phyloP scores from a whole-genome alignment of 2,113 vertebrate genomes.

The Tapirus terrestris region DNA sequence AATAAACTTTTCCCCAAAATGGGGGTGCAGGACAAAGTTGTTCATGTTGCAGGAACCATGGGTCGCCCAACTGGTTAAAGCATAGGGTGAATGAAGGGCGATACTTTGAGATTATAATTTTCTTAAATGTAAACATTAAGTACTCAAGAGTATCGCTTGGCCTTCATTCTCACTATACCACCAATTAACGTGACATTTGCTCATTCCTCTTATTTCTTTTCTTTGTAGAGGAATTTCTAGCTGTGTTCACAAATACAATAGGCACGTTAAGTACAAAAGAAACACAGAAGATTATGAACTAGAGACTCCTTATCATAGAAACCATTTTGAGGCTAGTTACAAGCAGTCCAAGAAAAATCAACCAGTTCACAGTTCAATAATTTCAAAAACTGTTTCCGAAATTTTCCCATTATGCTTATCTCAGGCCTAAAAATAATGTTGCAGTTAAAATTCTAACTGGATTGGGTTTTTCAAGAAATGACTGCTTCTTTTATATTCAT shows the following conservation, averaged over 20 bases:
- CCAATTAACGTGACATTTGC: background rate
- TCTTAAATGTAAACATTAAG: background rate
- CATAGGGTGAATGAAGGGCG: background rate
- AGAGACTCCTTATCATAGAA: background rate
- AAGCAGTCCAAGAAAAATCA: constrained; percentile 44
- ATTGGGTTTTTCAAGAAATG: background rate
- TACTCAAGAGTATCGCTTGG: background rate
- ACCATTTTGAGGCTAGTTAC: constrained; percentile 16
- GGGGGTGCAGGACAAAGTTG: background rate
- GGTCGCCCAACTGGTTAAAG: background rate
- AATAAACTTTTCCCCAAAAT: background rate
- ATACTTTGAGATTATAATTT: background rate
- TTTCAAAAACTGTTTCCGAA: constrained; percentile 5
- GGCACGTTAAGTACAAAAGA: background rate
- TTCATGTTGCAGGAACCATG: background rate
- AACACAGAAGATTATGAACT: background rate
- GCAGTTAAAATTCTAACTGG: constrained; percentile 57
- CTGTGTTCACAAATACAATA: background rate
- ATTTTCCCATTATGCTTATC: constrained; percentile 36
- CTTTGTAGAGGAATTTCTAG: background rate
- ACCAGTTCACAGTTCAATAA: constrained; percentile 33
- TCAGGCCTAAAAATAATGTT: constrained; percentile 46
- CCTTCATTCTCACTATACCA: background rate
- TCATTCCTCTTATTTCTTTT: background rate
- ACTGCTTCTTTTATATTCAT: background rate